These are phyloP conservation scores for Amblyopsis rosae DNA, from an alignment of 2,113 vertebrate species.

Conservation along the genomic window DNA sequence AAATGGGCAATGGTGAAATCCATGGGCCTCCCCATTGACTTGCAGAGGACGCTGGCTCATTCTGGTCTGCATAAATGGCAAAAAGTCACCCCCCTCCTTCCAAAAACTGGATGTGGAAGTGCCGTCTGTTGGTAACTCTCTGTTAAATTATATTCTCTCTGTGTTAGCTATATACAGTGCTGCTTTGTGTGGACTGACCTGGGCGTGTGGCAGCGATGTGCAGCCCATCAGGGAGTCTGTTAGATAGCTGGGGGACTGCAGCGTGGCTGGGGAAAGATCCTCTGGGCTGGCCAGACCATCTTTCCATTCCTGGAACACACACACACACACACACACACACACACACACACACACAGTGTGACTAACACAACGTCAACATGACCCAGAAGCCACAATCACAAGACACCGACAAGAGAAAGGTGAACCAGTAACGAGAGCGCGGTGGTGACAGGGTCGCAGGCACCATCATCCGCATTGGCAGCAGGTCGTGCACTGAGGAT, in stretches of 20 bases:
- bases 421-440: neutral
- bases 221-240: constrained; percentile 70
- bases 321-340: constrained; percentile 13
- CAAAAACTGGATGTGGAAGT: too few species aligned
- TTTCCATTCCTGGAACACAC: constrained; percentile 73
- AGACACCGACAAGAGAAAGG: neutral
- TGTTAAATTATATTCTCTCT: too few species aligned
- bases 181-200: constrained; percentile 57
- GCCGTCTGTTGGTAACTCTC: too few species aligned
- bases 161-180: neutral
- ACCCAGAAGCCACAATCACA: constrained; percentile 3
- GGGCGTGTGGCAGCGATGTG: constrained; percentile 54
- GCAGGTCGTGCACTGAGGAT: too few species aligned
- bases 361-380: constrained; percentile 13
- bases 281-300: constrained; percentile 69
- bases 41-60: too few species aligned
- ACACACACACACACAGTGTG: constrained; percentile 21
- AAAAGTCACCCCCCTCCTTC: neutral
- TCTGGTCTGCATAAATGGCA: too few species aligned
- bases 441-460: neutral
- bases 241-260: constrained; percentile 69
- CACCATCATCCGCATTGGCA: constrained; percentile 9
- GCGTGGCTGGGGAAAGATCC: constrained; percentile 69
- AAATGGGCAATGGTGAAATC: too few species aligned
- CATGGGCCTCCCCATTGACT: too few species aligned